These are phyloP conservation scores for Mastomys coucha DNA, from an alignment of 2,113 vertebrate genomes.

Conservation along the genomic window DNA sequence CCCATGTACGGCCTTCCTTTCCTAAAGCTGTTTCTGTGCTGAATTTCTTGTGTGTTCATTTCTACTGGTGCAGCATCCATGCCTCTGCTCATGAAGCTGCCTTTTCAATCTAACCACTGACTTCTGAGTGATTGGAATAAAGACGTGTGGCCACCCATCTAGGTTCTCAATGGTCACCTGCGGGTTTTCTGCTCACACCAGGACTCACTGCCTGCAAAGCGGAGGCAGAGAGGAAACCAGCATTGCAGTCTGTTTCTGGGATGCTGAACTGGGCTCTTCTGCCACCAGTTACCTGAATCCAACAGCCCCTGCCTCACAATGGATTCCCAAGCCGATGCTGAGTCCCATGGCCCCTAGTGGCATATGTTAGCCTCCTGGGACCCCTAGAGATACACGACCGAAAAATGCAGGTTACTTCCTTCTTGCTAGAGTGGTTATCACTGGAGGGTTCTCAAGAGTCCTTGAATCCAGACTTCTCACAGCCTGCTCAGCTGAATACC, in stretches of 20 bases:
- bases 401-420: background rate
- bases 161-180: too few relatives aligned
- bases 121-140: background rate
- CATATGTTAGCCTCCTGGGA: slow-evolving; percentile 1
- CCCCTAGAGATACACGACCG: background rate
- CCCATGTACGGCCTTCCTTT: background rate
- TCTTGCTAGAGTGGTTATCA: slow-evolving; percentile 13
- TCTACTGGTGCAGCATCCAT: background rate
- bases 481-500: background rate
- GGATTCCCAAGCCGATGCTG: slow-evolving; percentile 31
- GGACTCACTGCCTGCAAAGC: background rate
- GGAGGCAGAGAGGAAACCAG: background rate
- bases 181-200: background rate
- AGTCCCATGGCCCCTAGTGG: background rate
- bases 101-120: slow-evolving; percentile 46
- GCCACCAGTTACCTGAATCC: background rate
- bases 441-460: background rate
- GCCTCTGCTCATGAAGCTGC: background rate
- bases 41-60: slow-evolving; percentile 35
- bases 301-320: background rate
- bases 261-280: background rate
- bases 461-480: background rate
- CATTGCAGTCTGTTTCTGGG: background rate
- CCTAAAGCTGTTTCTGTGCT: background rate
- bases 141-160: background rate